These are phyloP conservation scores for Enteromius mattozi DNA, from an alignment of 2,797 vertebrate species.

Conservation along the genomic window DNA sequence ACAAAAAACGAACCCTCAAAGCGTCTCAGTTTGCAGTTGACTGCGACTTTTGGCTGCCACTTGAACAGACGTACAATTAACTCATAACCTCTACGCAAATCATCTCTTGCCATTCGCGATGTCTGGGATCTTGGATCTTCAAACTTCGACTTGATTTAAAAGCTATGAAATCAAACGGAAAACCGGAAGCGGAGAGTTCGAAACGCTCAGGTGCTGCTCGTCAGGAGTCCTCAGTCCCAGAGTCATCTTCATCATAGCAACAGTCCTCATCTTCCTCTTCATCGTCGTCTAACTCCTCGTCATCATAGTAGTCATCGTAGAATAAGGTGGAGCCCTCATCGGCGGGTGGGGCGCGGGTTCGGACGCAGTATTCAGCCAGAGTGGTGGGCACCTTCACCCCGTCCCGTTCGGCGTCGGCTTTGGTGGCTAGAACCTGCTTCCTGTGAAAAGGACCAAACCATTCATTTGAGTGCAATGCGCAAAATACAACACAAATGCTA, in stretches of 20 bases:
- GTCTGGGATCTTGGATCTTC: not conserved
- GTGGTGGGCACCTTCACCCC: conserved; percentile 93
- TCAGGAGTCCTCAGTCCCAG: conserved; percentile 87
- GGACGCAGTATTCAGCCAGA: conserved; percentile 91
- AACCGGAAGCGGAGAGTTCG: conserved; percentile 14
- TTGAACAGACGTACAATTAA: not conserved
- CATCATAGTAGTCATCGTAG: conserved; percentile 92
- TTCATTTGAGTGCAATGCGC: not conserved
- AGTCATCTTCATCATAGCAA: conserved; percentile 89
- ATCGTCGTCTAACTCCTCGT: conserved; percentile 84
- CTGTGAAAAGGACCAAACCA: conserved; percentile 67
- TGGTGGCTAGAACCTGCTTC: conserved; percentile 92
- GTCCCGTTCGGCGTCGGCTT: conserved; percentile 89
- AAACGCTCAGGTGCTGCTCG: conserved; percentile 69
- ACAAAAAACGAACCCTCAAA: conserved; percentile 12
- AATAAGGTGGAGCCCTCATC: conserved; percentile 92
- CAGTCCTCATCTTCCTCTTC: conserved; percentile 83
- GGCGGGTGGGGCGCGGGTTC: conserved; percentile 86
- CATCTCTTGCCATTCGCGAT: not conserved
- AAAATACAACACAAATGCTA: not conserved
- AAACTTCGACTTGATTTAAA: conserved; percentile 42
- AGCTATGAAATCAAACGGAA: conserved; percentile 25
- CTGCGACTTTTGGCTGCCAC: not conserved
- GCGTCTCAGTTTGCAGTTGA: not conserved
- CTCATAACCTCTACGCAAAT: not conserved